Evolutionary conservation across 1,140 invertebrate genomes (phyloP).

Genomic region (Cotesia vestalis): DNA sequence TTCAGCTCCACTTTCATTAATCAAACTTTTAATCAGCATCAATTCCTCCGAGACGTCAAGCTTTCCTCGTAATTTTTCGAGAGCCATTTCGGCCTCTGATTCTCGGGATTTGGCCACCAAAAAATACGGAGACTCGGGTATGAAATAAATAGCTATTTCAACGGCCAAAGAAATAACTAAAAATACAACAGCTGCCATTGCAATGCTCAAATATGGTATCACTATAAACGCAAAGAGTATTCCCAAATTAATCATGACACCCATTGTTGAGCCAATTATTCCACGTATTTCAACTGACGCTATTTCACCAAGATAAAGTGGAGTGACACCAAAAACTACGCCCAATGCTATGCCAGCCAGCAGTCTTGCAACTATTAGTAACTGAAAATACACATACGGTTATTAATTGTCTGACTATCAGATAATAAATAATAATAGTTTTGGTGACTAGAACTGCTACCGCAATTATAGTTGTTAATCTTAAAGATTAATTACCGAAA

Average conservation of each 20-base stretch:
- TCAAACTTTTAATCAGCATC: slow-evolving; percentile 54
- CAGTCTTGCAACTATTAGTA: slow-evolving; percentile 56
- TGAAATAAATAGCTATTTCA: slow-evolving; percentile 55
- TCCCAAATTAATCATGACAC: slow-evolving; percentile 66
- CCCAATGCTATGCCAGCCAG: slow-evolving; percentile 72
- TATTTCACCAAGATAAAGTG: slow-evolving; percentile 74
- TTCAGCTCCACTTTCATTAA: slow-evolving; percentile 60
- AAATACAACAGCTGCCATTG: slow-evolving; percentile 44
- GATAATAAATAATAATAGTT: neutral
- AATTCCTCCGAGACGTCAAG: slow-evolving; percentile 54
- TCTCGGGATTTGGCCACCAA: slow-evolving; percentile 32
- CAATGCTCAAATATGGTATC: slow-evolving; percentile 46
- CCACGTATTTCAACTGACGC: slow-evolving; percentile 72
- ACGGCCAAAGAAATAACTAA: slow-evolving; percentile 54
- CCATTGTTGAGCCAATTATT: slow-evolving; percentile 69
- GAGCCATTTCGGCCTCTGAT: slow-evolving; percentile 40
- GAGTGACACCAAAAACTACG: slow-evolving; percentile 69
- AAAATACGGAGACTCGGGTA: slow-evolving; percentile 66
- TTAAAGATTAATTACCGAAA: slow-evolving; percentile 50
- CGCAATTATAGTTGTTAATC: no score
- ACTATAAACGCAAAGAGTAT: slow-evolving; percentile 62
- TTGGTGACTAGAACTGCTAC: no score
- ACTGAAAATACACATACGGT: slow-evolving; percentile 29
- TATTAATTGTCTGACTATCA: neutral
- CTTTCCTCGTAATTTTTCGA: slow-evolving; percentile 45